A percentile compares a stretch with the other conserved stretches of the same genome.
Evolutionary conservation across 2,888 invertebrate species (phyloP).

Genomic region (Flexamia atlantica): DNA sequence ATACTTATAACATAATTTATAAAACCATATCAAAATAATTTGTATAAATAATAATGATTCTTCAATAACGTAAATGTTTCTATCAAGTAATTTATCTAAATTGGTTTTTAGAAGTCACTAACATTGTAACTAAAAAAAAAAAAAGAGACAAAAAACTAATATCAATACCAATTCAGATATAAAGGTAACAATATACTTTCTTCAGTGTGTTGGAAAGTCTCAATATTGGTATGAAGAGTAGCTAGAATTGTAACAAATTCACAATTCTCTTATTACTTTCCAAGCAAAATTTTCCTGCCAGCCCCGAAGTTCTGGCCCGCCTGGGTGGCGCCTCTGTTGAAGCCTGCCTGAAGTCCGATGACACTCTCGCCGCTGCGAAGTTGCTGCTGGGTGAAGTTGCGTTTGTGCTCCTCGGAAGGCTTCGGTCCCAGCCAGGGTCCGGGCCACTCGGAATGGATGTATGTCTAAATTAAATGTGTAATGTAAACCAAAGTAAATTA

Average conservation of each 20-base stretch:
- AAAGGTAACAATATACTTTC: too few relatives aligned
- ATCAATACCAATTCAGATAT: too few relatives aligned
- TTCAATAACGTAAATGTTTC: too few relatives aligned
- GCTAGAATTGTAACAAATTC: background rate
- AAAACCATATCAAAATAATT: too few relatives aligned
- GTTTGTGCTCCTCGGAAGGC: conserved; percentile 95
- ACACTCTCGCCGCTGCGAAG: conserved; percentile 92
- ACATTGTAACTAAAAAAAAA: too few relatives aligned
- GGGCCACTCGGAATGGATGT: conserved; percentile 89
- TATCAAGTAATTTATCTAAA: too few relatives aligned
- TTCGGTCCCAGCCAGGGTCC: conserved; percentile 96
- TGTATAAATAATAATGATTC: too few relatives aligned
- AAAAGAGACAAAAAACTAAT: too few relatives aligned
- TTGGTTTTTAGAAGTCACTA: too few relatives aligned
- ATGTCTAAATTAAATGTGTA: conserved; percentile 79
- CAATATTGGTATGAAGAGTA: background rate
- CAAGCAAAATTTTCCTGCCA: conserved; percentile 92
- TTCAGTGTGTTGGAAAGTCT: background rate
- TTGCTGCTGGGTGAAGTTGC: conserved; percentile 95
- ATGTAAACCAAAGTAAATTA: too few relatives aligned
- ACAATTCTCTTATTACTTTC: conserved; percentile 79
- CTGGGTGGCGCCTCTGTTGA: conserved; percentile 97
- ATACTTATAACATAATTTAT: too few relatives aligned
- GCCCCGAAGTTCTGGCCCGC: conserved; percentile 94
- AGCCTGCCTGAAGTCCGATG: conserved; percentile 96